These are phyloP conservation scores for Pseudorasbora parva DNA, from an alignment of 2,113 vertebrate genomes.

Conservation along the genomic window DNA sequence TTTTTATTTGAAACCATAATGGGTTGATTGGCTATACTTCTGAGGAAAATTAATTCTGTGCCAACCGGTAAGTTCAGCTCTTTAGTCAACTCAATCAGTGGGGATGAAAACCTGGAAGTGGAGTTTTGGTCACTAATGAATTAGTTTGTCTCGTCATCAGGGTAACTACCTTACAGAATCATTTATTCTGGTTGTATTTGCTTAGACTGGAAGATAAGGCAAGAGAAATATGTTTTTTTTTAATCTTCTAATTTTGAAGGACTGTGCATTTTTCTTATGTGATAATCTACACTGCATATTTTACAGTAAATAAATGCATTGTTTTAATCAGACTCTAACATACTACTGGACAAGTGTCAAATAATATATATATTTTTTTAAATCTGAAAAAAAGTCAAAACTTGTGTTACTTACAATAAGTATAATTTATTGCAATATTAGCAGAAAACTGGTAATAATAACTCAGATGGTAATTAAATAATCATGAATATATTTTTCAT, in stretches of 20 bases:
- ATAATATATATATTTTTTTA: too few species aligned
- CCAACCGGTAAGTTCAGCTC: constrained; percentile 71
- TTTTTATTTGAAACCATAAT: constrained; percentile 61
- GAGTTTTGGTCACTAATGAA: neutral
- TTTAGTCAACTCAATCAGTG: constrained; percentile 34
- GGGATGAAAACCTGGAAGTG: constrained; percentile 3
- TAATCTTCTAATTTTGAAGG: constrained; percentile 56
- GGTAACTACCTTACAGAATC: constrained; percentile 56
- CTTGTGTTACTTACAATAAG: neutral
- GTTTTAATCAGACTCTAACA: neutral
- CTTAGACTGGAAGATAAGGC: constrained; percentile 57
- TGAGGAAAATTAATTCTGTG: constrained; percentile 67
- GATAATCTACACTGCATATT: neutral
- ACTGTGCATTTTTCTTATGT: constrained; percentile 16
- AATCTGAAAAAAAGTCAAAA: too few species aligned
- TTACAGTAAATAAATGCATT: too few species aligned
- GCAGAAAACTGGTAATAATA: neutral
- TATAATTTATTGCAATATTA: neutral
- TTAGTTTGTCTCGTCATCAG: neutral
- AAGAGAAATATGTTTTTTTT: constrained; percentile 60
- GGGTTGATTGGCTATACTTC: constrained; percentile 66
- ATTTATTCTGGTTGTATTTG: constrained; percentile 47
- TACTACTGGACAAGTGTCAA: neutral
- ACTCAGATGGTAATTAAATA: neutral
- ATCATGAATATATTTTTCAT: neutral